Percentiles rank a stretch among this genome's conserved stretches.
Conservation (phyloP, 2,888 invertebrate species). For the Cheilosia grossa region DNA sequence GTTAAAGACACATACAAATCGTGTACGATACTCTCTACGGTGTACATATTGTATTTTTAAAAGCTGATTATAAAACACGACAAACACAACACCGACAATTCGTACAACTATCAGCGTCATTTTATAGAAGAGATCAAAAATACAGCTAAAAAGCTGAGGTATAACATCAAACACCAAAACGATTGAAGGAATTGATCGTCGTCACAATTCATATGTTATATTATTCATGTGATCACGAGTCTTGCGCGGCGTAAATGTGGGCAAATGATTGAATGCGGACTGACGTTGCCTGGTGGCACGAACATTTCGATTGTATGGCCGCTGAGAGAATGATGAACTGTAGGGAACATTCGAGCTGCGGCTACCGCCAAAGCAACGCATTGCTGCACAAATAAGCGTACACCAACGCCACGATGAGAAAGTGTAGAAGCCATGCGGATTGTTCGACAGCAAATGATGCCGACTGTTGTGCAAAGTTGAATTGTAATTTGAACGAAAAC, state of each 20-base stretch:
- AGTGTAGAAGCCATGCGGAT: constrained; percentile 80
- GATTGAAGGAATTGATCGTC: constrained; percentile 76
- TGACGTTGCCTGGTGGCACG: constrained; percentile 77
- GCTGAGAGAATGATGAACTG: constrained; percentile 79
- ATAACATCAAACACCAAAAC: constrained; percentile 67
- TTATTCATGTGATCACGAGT: constrained; percentile 82
- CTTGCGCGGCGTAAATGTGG: constrained; percentile 81
- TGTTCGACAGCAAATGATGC: constrained; percentile 80
- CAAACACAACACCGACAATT: constrained; percentile 63
- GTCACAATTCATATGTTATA: constrained; percentile 83
- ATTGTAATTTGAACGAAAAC: constrained; percentile 81
- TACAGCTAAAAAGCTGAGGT: constrained; percentile 61
- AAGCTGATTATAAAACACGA: constrained; percentile 73
- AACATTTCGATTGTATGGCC: constrained; percentile 76
- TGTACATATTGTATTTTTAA: constrained; percentile 63
- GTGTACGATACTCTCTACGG: constrained; percentile 59
- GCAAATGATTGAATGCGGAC: constrained; percentile 80
- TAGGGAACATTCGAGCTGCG: constrained; percentile 79
- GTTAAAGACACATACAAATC: constrained; percentile 46
- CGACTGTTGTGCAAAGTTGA: constrained; percentile 81
- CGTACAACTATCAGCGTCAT: constrained; percentile 48
- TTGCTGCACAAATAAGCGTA: constrained; percentile 82
- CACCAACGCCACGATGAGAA: constrained; percentile 83
- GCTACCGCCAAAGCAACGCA: constrained; percentile 82
- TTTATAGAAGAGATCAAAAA: constrained; percentile 71